phyloP scores from a whole-genome alignment of 2,888 invertebrate species.

The Abrostola triplasia region DNA sequence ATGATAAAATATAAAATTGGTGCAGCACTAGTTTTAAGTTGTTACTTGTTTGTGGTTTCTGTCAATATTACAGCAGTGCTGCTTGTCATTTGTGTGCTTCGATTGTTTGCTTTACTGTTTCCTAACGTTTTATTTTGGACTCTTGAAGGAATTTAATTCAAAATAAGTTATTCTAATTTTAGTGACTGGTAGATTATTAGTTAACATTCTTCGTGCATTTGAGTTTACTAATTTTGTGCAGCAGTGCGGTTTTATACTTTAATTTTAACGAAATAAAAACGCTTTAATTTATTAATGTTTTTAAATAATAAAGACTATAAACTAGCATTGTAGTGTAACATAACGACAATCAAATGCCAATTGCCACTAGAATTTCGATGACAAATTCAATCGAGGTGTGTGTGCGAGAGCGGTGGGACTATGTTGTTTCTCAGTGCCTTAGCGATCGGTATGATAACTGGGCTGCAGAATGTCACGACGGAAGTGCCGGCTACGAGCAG shows the following conservation, averaged over 20 bases:
- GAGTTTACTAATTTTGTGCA: conserved; percentile 52
- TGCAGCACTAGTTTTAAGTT: too few relatives aligned
- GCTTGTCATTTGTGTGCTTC: conserved; percentile 79
- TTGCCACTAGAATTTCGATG: conserved; percentile 74
- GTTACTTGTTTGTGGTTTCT: conserved; percentile 59
- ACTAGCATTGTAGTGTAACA: conserved; percentile 60
- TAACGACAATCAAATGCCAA: conserved; percentile 78
- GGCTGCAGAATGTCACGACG: conserved; percentile 82
- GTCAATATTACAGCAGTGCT: conserved; percentile 63
- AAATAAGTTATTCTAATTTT: conserved; percentile 58
- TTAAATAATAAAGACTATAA: conserved; percentile 22
- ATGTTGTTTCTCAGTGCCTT: conserved; percentile 87
- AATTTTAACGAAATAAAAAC: conserved; percentile 49
- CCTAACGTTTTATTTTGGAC: conserved; percentile 76
- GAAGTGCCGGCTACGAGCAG: conserved; percentile 76
- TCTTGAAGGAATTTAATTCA: conserved; percentile 58
- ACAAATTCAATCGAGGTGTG: conserved; percentile 66
- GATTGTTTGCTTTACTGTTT: conserved; percentile 83
- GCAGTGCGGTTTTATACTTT: conserved; percentile 52
- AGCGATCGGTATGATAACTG: conserved; percentile 83
- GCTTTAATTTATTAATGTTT: conserved; percentile 39
- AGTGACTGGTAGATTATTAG: conserved; percentile 45
- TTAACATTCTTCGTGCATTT: conserved; percentile 52
- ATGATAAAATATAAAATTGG: too few relatives aligned
- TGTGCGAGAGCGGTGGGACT: conserved; percentile 78